A percentile compares a stretch with the other conserved stretches of the same genome.
phyloP scores from a whole-genome alignment of 2,113 vertebrate species.

The Thryonomys swinderianus region DNA sequence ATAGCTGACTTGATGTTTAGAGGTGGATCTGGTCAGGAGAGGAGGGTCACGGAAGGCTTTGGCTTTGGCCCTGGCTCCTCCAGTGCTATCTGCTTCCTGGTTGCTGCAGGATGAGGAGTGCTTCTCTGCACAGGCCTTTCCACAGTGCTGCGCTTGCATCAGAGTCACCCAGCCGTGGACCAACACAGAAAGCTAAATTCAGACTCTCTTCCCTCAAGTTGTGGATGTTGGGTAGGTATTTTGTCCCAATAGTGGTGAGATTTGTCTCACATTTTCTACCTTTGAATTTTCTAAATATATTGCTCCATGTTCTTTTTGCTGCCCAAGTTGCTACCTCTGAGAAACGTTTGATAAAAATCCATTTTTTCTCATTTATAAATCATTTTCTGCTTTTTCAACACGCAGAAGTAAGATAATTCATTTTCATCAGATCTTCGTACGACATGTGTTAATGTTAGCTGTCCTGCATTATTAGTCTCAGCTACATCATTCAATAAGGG shows the following conservation, averaged over 20 bases:
- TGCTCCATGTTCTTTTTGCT: neutral
- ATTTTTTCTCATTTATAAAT: constrained; percentile 20
- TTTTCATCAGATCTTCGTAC: neutral
- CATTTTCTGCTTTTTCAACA: neutral
- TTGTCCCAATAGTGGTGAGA: neutral
- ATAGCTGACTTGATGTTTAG: neutral
- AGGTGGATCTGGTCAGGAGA: neutral
- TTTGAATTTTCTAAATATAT: constrained; percentile 1
- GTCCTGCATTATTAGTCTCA: neutral
- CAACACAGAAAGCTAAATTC: neutral
- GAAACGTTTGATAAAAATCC: neutral
- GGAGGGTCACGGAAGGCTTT: neutral
- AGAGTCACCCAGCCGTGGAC: neutral
- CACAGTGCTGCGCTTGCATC: neutral
- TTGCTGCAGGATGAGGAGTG: neutral
- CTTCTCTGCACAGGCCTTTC: neutral
- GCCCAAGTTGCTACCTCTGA: neutral
- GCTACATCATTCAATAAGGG: neutral
- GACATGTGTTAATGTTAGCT: neutral
- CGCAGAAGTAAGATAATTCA: neutral
- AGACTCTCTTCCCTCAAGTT: neutral
- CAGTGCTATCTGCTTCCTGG: neutral
- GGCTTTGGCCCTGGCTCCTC: neutral
- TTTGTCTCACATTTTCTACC: too few species aligned
- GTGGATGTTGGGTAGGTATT: neutral